A percentile compares a stretch with the other conserved stretches of the same genome.
Evolutionary conservation across 2,797 vertebrate species (phyloP).

Genomic region (Leucoraja ocellata): DNA sequence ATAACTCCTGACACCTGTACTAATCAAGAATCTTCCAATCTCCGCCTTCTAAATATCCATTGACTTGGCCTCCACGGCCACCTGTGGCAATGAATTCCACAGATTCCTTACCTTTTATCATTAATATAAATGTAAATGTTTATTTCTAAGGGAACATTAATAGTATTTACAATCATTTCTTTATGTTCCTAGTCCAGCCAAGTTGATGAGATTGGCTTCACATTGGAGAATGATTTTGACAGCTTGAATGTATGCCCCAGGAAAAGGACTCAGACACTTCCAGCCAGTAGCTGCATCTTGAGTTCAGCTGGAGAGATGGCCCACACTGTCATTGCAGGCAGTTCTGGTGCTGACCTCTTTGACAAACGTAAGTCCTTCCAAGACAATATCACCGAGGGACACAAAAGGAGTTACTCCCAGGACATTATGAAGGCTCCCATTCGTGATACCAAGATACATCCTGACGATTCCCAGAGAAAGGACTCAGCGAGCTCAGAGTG

Average conservation of each 20-base stretch:
- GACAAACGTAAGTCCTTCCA: conserved; percentile 42
- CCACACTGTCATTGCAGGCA: conserved; percentile 42
- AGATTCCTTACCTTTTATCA: no score
- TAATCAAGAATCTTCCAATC: no score
- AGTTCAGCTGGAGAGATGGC: conserved; percentile 47
- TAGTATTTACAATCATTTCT: background rate
- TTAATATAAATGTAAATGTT: background rate
- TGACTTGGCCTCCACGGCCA: no score
- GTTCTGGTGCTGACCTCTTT: conserved; percentile 53
- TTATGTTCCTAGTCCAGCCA: background rate
- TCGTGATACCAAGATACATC: conserved; percentile 42
- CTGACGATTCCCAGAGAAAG: background rate
- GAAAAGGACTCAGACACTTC: conserved; percentile 89
- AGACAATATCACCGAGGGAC: conserved; percentile 43
- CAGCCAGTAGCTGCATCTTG: conserved; percentile 63
- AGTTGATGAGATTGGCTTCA: background rate
- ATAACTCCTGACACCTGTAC: no score
- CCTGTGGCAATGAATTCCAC: no score
- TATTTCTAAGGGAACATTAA: background rate
- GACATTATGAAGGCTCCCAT: conserved; percentile 69
- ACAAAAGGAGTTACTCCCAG: conserved; percentile 74
- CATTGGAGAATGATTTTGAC: conserved; percentile 39
- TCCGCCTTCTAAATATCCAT: no score
- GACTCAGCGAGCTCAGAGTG: background rate
- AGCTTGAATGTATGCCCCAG: conserved; percentile 60